phyloP scores from a whole-genome alignment of 30 jellyfish, hydroid and myxozoan species.

The Aurelia sp. region DNA sequence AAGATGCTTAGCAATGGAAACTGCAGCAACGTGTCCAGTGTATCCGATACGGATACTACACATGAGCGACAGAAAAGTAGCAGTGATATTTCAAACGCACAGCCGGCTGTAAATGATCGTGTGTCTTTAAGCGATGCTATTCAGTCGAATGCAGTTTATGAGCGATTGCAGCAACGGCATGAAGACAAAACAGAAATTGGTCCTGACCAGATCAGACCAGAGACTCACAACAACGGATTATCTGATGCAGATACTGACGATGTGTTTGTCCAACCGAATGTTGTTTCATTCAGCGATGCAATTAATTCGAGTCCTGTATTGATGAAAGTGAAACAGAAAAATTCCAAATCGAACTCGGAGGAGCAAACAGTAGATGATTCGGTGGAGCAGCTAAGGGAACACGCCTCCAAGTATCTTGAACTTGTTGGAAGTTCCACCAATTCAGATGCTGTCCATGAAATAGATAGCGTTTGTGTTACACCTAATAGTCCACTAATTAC shows the following conservation, averaged over 20 bases:
- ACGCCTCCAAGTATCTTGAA: not conserved
- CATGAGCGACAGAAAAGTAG: not conserved
- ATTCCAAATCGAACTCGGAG: not conserved
- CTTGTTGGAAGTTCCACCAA: no score
- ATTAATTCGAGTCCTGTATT: slow-evolving; percentile 38
- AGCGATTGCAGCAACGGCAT: slow-evolving; percentile 38
- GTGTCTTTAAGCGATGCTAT: slow-evolving; percentile 66
- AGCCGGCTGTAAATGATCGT: not conserved
- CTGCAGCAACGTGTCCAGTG: not conserved
- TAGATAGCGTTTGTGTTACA: not conserved
- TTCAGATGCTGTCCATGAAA: no score
- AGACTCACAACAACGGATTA: not conserved
- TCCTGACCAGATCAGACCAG: not conserved
- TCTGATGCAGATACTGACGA: not conserved
- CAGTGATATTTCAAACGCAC: not conserved
- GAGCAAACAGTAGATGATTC: not conserved
- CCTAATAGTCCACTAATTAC: not conserved
- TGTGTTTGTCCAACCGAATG: not conserved
- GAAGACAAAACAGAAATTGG: slow-evolving; percentile 10
- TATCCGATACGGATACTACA: not conserved
- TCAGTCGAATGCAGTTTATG: slow-evolving; percentile 53
- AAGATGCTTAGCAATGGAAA: not conserved
- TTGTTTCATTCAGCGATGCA: slow-evolving; percentile 5
- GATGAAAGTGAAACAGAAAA: slow-evolving; percentile 8
- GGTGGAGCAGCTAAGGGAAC: not conserved